Conservation (phyloP, 1,140 invertebrate genomes). For the Saxidomus purpurata region DNA sequence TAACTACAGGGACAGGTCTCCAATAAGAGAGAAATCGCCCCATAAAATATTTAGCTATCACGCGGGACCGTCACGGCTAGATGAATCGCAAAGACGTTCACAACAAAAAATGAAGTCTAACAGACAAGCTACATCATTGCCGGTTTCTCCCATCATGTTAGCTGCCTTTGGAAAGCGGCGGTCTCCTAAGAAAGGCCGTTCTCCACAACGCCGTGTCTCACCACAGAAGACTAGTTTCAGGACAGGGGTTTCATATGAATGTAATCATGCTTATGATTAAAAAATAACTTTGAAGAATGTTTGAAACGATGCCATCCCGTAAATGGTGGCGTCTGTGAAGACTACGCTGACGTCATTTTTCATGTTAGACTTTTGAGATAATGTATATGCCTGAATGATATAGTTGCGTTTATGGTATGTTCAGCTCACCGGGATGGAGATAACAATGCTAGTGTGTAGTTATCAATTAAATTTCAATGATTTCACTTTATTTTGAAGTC, state of each 20-base stretch:
- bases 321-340: no score
- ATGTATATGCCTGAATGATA: no score
- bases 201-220: conserved; percentile 8
- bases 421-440: no score
- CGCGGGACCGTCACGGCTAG: background rate
- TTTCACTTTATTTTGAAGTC: no score
- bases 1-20: background rate
- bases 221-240: conserved; percentile 42
- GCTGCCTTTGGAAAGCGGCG: background rate
- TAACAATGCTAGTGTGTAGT: no score
- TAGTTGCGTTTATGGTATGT: no score
- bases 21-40: background rate
- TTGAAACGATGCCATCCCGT: no score
- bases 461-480: no score
- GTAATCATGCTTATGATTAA: conserved; percentile 49
- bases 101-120: background rate
- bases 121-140: background rate
- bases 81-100: background rate
- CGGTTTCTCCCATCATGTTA: background rate
- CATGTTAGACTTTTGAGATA: no score
- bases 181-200: background rate
- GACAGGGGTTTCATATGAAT: conserved; percentile 26
- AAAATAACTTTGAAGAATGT: no score
- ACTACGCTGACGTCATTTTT: no score
- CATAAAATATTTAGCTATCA: background rate